Conservation (phyloP, 2,113 vertebrate genomes). For the Thomomys bottae region DNA sequence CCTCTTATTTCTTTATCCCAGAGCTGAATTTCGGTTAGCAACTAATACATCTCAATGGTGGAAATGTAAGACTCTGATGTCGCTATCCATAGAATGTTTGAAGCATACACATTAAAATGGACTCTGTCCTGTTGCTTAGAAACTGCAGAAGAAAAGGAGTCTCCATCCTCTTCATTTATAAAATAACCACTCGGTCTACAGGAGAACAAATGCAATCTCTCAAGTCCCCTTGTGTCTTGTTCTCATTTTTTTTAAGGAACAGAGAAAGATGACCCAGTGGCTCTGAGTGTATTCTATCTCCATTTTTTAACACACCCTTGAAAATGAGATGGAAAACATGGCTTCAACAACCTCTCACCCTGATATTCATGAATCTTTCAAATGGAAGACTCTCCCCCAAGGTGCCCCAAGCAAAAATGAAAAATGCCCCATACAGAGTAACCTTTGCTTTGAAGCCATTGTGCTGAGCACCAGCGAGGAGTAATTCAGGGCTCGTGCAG, state of each 20-base stretch:
- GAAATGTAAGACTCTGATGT: slow-evolving; percentile 16
- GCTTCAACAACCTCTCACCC: slow-evolving; percentile 55
- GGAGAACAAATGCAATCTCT: slow-evolving; percentile 69
- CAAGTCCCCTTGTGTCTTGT: slow-evolving; percentile 59
- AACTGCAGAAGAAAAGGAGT: slow-evolving; percentile 62
- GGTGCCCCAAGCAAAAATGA: slow-evolving; percentile 65
- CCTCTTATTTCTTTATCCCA: neutral
- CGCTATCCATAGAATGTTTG: slow-evolving; percentile 33
- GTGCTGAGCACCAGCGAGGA: slow-evolving; percentile 35
- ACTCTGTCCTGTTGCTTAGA: slow-evolving; percentile 79
- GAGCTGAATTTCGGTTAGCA: neutral
- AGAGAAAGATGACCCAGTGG: slow-evolving; percentile 53
- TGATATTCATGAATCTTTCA: slow-evolving; percentile 73
- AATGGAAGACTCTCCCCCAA: slow-evolving; percentile 62
- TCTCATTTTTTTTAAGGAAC: slow-evolving; percentile 68
- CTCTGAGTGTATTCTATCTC: slow-evolving; percentile 58
- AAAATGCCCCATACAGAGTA: slow-evolving; percentile 49
- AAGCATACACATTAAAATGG: neutral
- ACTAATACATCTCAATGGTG: neutral
- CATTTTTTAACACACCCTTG: slow-evolving; percentile 75
- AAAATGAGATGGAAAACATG: slow-evolving; percentile 78
- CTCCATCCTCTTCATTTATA: slow-evolving; percentile 60
- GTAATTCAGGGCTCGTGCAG: neutral
- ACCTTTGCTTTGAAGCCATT: slow-evolving; percentile 53
- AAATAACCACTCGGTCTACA: slow-evolving; percentile 72